Evolutionary conservation across 2,888 invertebrate genomes (phyloP).

Genomic region (Caenorhabditis panamensis): DNA sequence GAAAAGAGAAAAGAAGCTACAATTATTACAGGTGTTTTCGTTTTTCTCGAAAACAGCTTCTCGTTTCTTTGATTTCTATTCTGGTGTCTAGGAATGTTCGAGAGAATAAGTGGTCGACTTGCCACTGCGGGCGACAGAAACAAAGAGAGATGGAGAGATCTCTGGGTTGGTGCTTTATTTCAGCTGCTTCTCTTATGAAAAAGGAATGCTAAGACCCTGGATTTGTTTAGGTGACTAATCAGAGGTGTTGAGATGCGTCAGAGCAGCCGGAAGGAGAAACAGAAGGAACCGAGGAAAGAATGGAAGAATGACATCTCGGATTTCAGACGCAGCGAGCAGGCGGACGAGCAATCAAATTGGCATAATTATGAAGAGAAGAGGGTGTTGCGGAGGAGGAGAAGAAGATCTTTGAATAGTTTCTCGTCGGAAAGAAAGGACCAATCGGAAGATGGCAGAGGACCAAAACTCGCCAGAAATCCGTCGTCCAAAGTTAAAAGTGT

Average conservation of each 20-base stretch:
- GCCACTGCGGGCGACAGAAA: too few relatives aligned
- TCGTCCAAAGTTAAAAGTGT: conserved; percentile 48
- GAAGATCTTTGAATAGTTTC: conserved; percentile 23
- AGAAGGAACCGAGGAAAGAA: too few relatives aligned
- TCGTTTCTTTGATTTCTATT: too few relatives aligned
- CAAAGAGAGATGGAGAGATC: too few relatives aligned
- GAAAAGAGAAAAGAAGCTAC: too few relatives aligned
- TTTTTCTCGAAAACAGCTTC: too few relatives aligned
- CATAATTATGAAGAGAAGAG: conserved; percentile 42
- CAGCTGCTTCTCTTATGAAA: not conserved
- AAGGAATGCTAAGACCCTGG: not conserved
- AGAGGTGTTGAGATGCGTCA: not conserved
- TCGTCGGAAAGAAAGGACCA: not conserved
- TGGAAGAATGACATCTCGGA: conserved; percentile 1
- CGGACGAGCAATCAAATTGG: conserved; percentile 42
- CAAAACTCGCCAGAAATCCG: not conserved
- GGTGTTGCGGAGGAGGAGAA: not conserved
- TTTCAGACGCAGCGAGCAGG: not conserved
- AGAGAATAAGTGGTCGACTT: too few relatives aligned
- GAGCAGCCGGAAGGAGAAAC: not conserved
- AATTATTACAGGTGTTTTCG: too few relatives aligned
- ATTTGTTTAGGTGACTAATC: not conserved
- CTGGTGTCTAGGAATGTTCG: too few relatives aligned
- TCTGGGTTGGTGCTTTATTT: too few relatives aligned
- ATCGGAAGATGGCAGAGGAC: conserved; percentile 8